Evolutionary conservation across 37 sponge, comb jelly and placozoan species (phyloP).

Genomic region (Oscarella lobularis): DNA sequence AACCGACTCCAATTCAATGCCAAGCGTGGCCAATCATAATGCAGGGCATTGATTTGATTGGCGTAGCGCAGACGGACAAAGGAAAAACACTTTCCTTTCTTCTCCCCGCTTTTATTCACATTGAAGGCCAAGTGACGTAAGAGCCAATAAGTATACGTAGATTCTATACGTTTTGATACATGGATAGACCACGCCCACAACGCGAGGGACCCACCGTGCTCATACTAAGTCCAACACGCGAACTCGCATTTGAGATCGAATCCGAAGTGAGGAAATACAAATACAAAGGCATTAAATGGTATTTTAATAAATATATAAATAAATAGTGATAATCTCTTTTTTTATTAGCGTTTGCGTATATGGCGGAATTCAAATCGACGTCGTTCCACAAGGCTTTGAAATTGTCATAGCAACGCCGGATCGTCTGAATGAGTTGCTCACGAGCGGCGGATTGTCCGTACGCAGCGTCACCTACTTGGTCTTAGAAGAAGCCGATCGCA

Average conservation of each 20-base stretch:
- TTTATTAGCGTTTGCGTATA: conserved; percentile 77
- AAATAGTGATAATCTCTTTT: no score
- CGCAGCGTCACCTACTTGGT: conserved; percentile 78
- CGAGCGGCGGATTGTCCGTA: conserved; percentile 49
- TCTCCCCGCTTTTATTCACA: conserved; percentile 88
- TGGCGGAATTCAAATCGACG: conserved; percentile 77
- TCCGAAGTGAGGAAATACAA: conserved; percentile 77
- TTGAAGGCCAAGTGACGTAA: conserved; percentile 69
- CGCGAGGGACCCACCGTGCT: conserved; percentile 73
- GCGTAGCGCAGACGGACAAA: conserved; percentile 96
- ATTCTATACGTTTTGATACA: no score
- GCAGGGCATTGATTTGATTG: conserved; percentile 85
- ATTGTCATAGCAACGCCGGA: conserved; percentile 92
- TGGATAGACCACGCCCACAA: conserved; percentile 54
- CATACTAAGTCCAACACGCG: conserved; percentile 84
- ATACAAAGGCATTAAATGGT: conserved; percentile 71
- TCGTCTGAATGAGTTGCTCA: conserved; percentile 78
- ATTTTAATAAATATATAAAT: not conserved
- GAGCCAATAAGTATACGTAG: conserved; percentile 6
- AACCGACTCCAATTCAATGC: conserved; percentile 83
- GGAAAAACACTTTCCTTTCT: conserved; percentile 96
- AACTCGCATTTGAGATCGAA: conserved; percentile 89
- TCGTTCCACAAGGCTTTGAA: conserved; percentile 49
- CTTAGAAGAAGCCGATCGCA: conserved; percentile 94
- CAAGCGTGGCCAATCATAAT: conserved; percentile 87